phyloP scores from a whole-genome alignment of 2,113 vertebrate genomes.

The Neogale vison region DNA sequence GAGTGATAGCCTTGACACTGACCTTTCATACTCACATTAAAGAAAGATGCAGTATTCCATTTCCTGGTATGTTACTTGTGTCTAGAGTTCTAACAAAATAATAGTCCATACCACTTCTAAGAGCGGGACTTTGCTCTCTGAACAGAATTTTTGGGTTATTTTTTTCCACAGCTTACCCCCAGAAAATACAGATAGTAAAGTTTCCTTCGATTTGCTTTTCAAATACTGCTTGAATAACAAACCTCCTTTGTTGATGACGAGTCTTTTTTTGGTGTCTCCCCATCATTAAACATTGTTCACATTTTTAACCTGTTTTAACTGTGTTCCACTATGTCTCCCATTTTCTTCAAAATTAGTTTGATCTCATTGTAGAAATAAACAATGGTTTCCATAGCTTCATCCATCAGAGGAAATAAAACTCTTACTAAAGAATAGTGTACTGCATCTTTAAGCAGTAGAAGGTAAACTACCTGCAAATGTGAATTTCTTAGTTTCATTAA shows the following conservation, averaged over 20 bases:
- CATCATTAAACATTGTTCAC: constrained; percentile 46
- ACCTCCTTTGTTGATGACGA: constrained; percentile 54
- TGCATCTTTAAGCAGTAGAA: constrained; percentile 82
- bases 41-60: constrained; percentile 48
- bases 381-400: constrained; percentile 78
- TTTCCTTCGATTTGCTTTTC: constrained; percentile 58
- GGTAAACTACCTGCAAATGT: constrained; percentile 86
- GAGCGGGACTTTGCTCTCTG: constrained; percentile 5
- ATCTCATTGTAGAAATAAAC: constrained; percentile 71
- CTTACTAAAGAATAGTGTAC: constrained; percentile 64
- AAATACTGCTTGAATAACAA: constrained; percentile 44
- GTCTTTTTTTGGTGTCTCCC: constrained; percentile 64
- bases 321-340: constrained; percentile 19
- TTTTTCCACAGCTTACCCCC: constrained; percentile 2
- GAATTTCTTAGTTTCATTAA: constrained; percentile 88
- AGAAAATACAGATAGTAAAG: background rate
- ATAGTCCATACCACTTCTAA: background rate
- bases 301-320: constrained; percentile 52
- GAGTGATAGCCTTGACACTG: constrained; percentile 71
- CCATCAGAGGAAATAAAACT: constrained; percentile 68
- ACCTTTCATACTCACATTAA: constrained; percentile 47
- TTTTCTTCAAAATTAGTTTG: constrained; percentile 78
- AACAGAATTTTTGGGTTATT: constrained; percentile 8
- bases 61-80: constrained; percentile 58
- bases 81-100: constrained; percentile 60